Conservation (phyloP, 2,113 vertebrate genomes). For the Cynocephalus volans region DNA sequence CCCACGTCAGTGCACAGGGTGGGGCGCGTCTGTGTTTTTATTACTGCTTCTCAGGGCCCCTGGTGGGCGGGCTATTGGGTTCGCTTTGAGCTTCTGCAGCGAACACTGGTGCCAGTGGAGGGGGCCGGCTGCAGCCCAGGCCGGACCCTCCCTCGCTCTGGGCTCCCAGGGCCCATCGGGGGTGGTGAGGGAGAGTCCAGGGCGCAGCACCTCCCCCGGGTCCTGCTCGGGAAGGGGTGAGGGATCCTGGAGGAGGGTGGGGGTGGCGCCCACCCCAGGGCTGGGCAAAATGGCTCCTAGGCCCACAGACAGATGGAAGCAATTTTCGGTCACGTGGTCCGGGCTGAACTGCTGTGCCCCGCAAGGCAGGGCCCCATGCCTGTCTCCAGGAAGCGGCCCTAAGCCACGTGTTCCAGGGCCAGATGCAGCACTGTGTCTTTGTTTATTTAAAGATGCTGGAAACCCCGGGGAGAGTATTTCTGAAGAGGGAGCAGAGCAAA, state of each 20-base stretch:
- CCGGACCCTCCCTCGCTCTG: neutral
- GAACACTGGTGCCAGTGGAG: neutral
- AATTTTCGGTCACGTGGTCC: slow-evolving; percentile 77
- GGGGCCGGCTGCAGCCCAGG: neutral
- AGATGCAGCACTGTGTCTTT: slow-evolving; percentile 22
- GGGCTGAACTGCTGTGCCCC: neutral
- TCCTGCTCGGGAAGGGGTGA: neutral
- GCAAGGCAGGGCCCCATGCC: neutral
- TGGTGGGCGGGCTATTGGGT: slow-evolving; percentile 22
- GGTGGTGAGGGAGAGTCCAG: neutral
- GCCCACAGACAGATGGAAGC: slow-evolving; percentile 77
- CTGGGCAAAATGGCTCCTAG: neutral
- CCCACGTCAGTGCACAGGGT: accelerated
- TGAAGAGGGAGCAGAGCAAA: neutral
- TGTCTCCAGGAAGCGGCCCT: slow-evolving; percentile 65
- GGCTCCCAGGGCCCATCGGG: neutral
- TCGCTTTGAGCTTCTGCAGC: slow-evolving; percentile 26
- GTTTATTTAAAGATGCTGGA: slow-evolving; percentile 66
- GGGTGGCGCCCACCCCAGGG: neutral
- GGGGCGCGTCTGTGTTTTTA: neutral
- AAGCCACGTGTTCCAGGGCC: slow-evolving; percentile 58
- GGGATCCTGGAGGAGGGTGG: neutral
- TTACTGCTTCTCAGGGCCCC: neutral
- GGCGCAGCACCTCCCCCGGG: neutral
- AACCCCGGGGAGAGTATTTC: neutral